These are phyloP conservation scores for Podarcis lilfordi DNA, from an alignment of 2,797 vertebrate species.

Conservation along the genomic window DNA sequence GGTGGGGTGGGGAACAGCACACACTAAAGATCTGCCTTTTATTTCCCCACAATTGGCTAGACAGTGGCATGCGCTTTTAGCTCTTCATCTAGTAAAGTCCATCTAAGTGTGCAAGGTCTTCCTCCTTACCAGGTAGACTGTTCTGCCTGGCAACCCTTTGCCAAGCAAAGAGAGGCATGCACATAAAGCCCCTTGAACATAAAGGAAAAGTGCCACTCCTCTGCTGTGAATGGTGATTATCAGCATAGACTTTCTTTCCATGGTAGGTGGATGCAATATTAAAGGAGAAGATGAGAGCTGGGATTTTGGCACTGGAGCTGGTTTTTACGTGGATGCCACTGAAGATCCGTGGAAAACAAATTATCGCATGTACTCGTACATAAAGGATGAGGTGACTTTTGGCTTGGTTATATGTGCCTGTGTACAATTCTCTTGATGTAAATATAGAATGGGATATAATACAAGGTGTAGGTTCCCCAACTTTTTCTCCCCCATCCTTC, in stretches of 20 bases:
- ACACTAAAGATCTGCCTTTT: not conserved
- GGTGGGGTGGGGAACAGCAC: no score
- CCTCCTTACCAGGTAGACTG: not conserved
- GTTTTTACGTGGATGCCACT: constrained; percentile 93
- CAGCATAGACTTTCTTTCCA: not conserved
- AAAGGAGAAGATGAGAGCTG: constrained; percentile 96
- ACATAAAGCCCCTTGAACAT: no score
- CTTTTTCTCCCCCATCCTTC: not conserved
- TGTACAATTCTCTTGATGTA: not conserved
- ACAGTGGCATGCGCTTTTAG: not conserved
- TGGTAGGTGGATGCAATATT: constrained; percentile 89
- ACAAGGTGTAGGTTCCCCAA: not conserved
- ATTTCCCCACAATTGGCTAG: not conserved
- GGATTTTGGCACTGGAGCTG: constrained; percentile 96
- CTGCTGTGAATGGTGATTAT: not conserved
- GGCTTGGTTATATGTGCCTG: not conserved
- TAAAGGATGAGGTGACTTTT: constrained; percentile 89
- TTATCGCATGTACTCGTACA: constrained; percentile 95
- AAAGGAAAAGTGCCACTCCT: not conserved
- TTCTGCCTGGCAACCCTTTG: not conserved
- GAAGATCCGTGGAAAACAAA: constrained; percentile 94
- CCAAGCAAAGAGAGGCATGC: not conserved
- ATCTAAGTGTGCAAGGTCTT: not conserved
- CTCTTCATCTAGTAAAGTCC: not conserved
- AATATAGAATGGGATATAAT: not conserved